Conservation (phyloP, 2,888 invertebrate species). For the Lottia gigantea region DNA sequence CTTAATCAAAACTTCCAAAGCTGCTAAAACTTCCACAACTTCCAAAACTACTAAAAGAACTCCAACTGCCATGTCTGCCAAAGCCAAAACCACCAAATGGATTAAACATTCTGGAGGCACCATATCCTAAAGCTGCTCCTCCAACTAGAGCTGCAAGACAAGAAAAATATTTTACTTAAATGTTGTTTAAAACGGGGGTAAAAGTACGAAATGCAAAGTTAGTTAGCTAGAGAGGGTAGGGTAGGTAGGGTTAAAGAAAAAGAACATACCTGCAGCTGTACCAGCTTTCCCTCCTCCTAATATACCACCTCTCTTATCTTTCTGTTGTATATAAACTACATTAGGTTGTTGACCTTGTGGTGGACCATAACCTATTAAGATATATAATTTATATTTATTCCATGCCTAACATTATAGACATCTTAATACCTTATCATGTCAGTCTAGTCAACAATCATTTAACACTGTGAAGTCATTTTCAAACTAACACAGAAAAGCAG, state of each 20-base stretch:
- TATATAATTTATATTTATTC: no score
- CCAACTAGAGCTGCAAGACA: constrained; percentile 49
- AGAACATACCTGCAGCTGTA: constrained; percentile 44
- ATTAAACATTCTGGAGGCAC: constrained; percentile 50
- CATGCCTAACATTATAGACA: no score
- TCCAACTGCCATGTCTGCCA: constrained; percentile 58
- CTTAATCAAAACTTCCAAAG: constrained; percentile 52
- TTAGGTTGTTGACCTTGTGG: constrained; percentile 20
- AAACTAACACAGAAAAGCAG: no score
- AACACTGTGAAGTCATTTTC: no score
- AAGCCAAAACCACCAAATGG: constrained; percentile 43
- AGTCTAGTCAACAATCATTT: no score
- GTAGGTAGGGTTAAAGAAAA: not conserved
- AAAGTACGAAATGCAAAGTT: no score
- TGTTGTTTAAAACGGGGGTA: no score
- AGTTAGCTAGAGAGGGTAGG: no score
- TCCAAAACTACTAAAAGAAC: constrained; percentile 56
- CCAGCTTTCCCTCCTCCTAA: constrained; percentile 37
- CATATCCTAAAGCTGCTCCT: constrained; percentile 58
- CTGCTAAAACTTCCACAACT: constrained; percentile 58
- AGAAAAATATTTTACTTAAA: no score
- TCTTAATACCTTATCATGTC: no score
- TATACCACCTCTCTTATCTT: constrained; percentile 24
- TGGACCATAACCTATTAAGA: no score
- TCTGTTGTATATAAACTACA: constrained; percentile 24